Base-by-base conservation (phyloP, 2,888 invertebrate genomes). In the Hedya salicella region DNA sequence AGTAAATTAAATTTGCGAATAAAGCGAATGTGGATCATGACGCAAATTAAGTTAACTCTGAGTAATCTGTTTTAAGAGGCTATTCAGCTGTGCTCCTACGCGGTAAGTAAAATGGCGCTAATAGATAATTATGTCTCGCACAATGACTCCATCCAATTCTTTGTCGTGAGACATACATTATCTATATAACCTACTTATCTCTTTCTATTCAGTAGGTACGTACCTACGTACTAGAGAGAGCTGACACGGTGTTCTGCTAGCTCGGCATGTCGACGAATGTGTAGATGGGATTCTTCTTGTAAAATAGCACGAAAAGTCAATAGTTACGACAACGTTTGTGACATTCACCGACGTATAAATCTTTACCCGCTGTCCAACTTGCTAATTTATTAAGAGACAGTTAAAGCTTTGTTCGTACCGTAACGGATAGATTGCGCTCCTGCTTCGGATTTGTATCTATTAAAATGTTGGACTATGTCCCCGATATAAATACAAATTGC, bases 401-500 rank as follows among this genome's bases (percentile, higher is more conserved):
- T 48, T 11, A 11, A 5, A 11, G 48, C 13, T 11, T 9, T 3
- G 8, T 48, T 48, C 13, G 19, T 36, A 9, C 25, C 25, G 25
- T 25, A 25, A 25, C 25, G 4, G 48, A 19, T 19, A 8, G 11
- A 3, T 19, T 48, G 9, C 17, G 2, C 8, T 19, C 6, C 48
- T 17, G n/a, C 14, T 6, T 3, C 5, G 6, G 17, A 19, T 1
- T 1, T 3, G 11, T 19, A 21, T 25, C 25, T 17, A 36, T n/a
- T 60, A 21, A 32, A 25, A 16, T 25, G 32, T 13, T 44, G 46
- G 60, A 53, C 53, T 53, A 65, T 39, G 40, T 19, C 50, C 59
- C 46, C 25, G 14, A 44, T 59, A 59, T 59, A 59, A 64, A 64
- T 57, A 64, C 57, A 64, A 50, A 59, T 59, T 59, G 57, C 39